A percentile compares a stretch with the other conserved stretches of the same genome.
These are phyloP conservation scores for Bellardia bayeri DNA, from an alignment of 2,888 invertebrate genomes.

Conservation along the genomic window DNA sequence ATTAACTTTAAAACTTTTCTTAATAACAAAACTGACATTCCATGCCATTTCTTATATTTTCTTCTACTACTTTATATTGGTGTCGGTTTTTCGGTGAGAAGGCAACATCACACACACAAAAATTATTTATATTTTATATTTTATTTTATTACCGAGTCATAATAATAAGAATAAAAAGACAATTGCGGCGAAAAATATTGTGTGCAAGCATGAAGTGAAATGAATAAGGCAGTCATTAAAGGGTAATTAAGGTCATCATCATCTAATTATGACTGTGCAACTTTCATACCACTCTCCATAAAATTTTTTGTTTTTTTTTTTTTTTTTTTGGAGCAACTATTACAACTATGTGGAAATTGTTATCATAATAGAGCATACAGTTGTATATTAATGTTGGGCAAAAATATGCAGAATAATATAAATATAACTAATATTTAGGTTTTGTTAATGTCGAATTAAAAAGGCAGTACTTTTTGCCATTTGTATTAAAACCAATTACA, in stretches of 20 bases:
- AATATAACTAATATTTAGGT: neutral
- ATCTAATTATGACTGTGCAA: conserved; percentile 59
- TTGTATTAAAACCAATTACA: too few species aligned
- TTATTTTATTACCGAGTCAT: conserved; percentile 52
- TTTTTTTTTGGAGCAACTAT: neutral
- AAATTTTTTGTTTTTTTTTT: too few species aligned
- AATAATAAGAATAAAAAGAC: conserved; percentile 15
- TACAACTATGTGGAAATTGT: conserved; percentile 15
- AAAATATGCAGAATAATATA: conserved; percentile 22
- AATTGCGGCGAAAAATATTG: conserved; percentile 33
- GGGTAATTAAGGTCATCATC: conserved; percentile 72
- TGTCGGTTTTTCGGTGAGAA: neutral
- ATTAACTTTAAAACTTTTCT: conserved; percentile 58
- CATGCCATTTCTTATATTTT: conserved; percentile 6
- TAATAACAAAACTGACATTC: conserved; percentile 47
- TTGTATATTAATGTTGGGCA: conserved; percentile 20
- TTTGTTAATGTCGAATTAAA: neutral
- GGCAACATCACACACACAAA: conserved; percentile 10
- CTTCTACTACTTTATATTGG: conserved; percentile 1
- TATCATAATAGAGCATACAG: conserved; percentile 40
- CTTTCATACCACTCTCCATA: neutral
- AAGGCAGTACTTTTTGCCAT: too few species aligned
- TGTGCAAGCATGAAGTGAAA: conserved; percentile 36
- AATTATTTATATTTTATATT: neutral
- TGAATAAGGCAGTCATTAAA: conserved; percentile 69